Evolutionary conservation across 2,113 vertebrate genomes (phyloP).

Genomic region (Oryzias celebensis): DNA sequence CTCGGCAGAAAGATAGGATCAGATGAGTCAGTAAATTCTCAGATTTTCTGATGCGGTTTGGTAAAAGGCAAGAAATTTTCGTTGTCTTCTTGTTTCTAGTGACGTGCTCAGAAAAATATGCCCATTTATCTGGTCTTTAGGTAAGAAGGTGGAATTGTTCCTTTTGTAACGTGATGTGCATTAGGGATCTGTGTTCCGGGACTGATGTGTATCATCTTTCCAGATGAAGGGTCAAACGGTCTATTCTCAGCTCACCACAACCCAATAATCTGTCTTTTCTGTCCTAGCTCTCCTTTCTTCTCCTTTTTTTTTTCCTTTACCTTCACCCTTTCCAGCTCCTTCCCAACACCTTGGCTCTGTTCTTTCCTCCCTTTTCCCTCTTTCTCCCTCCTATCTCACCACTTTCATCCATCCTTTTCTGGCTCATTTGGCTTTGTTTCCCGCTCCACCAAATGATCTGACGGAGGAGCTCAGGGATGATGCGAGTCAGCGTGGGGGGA

Average conservation of each 20-base stretch:
- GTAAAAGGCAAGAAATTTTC: constrained; percentile 30
- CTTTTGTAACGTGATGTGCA: constrained; percentile 17
- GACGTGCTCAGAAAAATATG: constrained; percentile 2
- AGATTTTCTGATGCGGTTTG: constrained; percentile 37
- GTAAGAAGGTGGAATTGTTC: constrained; percentile 27
- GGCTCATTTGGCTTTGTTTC: constrained; percentile 76
- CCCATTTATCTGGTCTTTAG: constrained; percentile 1
- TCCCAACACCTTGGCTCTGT: constrained; percentile 23
- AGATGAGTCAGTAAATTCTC: neutral
- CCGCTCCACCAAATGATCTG: constrained; percentile 75
- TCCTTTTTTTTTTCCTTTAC: constrained; percentile 4
- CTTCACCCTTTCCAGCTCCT: constrained; percentile 1
- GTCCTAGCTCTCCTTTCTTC: neutral
- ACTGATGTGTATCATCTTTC: constrained; percentile 36
- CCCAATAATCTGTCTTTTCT: constrained; percentile 17
- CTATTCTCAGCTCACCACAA: constrained; percentile 12
- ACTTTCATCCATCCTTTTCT: constrained; percentile 77
- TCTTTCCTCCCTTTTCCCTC: neutral
- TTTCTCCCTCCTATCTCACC: constrained; percentile 28
- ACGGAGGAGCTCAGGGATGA: constrained; percentile 58
- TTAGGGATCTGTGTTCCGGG: constrained; percentile 34
- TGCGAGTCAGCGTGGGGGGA: neutral
- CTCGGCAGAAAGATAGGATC: constrained; percentile 44
- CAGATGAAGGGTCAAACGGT: constrained; percentile 21
- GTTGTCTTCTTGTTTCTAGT: too few relatives aligned